Evolutionary conservation across 1,140 invertebrate genomes (phyloP), one percentile per base, ranked within the genome.

Genomic region (Cheumatopsyche charites): DNA sequence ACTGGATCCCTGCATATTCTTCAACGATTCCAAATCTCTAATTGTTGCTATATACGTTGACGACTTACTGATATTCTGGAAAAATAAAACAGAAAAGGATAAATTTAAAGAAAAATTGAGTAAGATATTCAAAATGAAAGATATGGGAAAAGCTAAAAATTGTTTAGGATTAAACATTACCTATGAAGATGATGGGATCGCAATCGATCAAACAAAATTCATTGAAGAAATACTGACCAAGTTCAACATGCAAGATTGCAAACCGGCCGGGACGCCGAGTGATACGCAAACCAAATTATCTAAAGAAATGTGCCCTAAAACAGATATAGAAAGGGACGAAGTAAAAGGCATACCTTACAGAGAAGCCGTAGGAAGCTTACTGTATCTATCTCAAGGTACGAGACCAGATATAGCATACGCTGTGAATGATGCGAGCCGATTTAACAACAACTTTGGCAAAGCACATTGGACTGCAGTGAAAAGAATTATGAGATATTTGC

Each of bases 331-430:
- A 62, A 66, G 65, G 49, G 29, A 45, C 21, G 36, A 65, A 66
- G 67, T 71, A 55, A 26, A 55, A 36, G 71, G 65, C 45, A 65
- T 75, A 1, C 77, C 76, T 12, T 76, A 75, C 55, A 69, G 61
- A 67, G 78, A 82, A 65, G 58, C 79, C 0, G 76, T 84, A 6
- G 80, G 82, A 19, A 43, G 77, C 0, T 68, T 85, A 4, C 74
- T 83, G 47, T 84, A 81, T 66, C 7, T 80, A 1, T 45, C 80
- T 0, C 25, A 75, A 1, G 77, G 65, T 29, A 82, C 82, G 1
- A 73, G 81, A 70, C 82, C 82, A n/a, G 80, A 84, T 70, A 80
- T 84, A 15, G 12, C 77, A 6, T 82, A 76, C 77, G 76, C 79
- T 1, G 79, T 79, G 7, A 77, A 75, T 52, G 45, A 29, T 1